Evolutionary conservation across 2,797 vertebrate species (phyloP).

Genomic region (Gymnothorax reevesii): DNA sequence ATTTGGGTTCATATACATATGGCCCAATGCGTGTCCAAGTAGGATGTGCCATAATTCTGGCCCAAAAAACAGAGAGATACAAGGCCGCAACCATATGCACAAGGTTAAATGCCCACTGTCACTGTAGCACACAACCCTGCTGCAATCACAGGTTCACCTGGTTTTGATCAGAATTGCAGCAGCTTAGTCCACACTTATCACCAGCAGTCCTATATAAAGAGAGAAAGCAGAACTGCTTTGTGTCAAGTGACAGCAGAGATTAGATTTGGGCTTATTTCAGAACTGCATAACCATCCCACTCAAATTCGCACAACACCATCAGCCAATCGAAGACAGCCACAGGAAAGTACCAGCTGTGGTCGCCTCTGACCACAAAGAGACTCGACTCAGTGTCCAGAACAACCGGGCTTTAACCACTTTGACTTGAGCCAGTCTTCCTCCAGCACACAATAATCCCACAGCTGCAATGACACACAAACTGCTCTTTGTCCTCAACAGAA

Average conservation of each 20-base stretch:
- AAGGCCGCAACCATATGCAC: background rate
- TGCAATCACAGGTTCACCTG: constrained; percentile 12
- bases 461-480: background rate
- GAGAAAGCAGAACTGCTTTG: background rate
- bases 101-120: background rate
- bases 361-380: background rate
- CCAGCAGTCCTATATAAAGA: background rate
- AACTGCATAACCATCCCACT: background rate
- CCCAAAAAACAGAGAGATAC: background rate
- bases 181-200: background rate
- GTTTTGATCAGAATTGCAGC: background rate
- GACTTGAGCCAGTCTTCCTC: background rate
- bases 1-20: background rate
- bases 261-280: background rate
- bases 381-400: background rate
- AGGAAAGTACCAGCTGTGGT: background rate
- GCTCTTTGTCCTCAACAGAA: background rate
- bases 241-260: background rate
- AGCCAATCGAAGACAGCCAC: background rate
- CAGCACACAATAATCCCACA: background rate
- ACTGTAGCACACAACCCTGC: background rate
- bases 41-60: background rate
- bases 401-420: background rate
- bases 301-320: background rate
- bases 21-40: background rate